phyloP scores from a whole-genome alignment of 53 echinoderm and acorn worm species.

The Echinometra lucunter region DNA sequence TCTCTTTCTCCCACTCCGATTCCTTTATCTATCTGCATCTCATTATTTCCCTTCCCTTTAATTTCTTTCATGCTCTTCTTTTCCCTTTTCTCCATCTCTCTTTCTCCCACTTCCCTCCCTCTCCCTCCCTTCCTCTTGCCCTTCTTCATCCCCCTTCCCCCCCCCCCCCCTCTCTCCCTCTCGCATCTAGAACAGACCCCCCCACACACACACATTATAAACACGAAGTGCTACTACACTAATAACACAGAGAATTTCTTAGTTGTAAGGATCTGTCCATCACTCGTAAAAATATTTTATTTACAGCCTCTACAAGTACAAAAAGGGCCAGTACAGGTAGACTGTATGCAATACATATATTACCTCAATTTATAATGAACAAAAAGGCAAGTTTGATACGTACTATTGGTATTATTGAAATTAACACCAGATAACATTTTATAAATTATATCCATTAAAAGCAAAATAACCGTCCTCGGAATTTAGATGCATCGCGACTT shows the following conservation, averaged over 20 bases:
- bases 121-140: neutral
- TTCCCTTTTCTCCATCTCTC: neutral
- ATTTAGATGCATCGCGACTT: neutral
- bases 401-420: slow-evolving; percentile 11
- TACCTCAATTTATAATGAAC: slow-evolving; percentile 27
- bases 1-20: no score
- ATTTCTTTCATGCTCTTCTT: neutral
- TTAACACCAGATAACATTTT: slow-evolving; percentile 16
- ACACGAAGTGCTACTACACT: no score
- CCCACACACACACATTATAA: no score
- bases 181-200: neutral
- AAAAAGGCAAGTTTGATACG: slow-evolving; percentile 62
- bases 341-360: slow-evolving; percentile 60
- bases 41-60: no score
- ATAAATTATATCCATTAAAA: neutral
- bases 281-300: slow-evolving; percentile 73
- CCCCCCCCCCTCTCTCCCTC: neutral
- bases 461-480: neutral
- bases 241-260: neutral
- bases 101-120: neutral
- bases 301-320: slow-evolving; percentile 71
- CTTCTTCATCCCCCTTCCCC: neutral
- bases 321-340: slow-evolving; percentile 61
- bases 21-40: no score
- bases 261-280: slow-evolving; percentile 40